Conservation (phyloP, 2,888 invertebrate species). For the Eilema griseolum region DNA sequence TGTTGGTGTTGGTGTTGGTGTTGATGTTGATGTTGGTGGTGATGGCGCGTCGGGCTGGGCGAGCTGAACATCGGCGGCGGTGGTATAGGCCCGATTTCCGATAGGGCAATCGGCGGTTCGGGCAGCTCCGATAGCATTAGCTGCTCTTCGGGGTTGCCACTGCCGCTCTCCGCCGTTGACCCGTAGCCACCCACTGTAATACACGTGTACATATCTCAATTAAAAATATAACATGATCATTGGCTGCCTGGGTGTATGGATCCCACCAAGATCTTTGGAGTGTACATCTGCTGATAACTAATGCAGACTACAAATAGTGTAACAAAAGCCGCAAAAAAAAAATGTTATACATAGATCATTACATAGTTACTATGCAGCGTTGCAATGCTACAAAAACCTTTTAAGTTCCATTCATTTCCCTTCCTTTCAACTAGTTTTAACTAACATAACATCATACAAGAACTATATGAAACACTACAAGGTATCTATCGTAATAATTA, state of each 20-base stretch:
- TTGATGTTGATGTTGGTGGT: conserved; percentile 64
- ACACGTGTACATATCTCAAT: conserved; percentile 12
- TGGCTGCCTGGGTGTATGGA: neutral
- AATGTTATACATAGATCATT: too few relatives aligned
- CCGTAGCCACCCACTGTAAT: conserved; percentile 88
- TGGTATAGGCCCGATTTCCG: conserved; percentile 97
- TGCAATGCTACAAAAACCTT: too few relatives aligned
- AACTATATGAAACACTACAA: too few relatives aligned
- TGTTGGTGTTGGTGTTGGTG: conserved; percentile 63
- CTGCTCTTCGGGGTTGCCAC: conserved; percentile 75
- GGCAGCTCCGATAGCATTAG: conserved; percentile 95
- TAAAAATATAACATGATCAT: neutral
- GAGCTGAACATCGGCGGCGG: conserved; percentile 98
- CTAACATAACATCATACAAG: too few relatives aligned
- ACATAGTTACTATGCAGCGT: too few relatives aligned
- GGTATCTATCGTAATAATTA: neutral
- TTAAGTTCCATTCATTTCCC: too few relatives aligned
- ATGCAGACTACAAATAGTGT: too few relatives aligned
- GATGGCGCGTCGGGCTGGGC: conserved; percentile 90
- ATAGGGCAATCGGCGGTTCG: conserved; percentile 96
- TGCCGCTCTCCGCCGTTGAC: conserved; percentile 64
- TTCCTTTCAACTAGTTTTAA: too few relatives aligned
- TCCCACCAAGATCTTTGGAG: too few relatives aligned
- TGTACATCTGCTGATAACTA: too few relatives aligned
- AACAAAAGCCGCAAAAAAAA: too few relatives aligned